These are phyloP conservation scores for Zaprionus obscuricornis DNA, from an alignment of 2,888 invertebrate species.

Conservation along the genomic window DNA sequence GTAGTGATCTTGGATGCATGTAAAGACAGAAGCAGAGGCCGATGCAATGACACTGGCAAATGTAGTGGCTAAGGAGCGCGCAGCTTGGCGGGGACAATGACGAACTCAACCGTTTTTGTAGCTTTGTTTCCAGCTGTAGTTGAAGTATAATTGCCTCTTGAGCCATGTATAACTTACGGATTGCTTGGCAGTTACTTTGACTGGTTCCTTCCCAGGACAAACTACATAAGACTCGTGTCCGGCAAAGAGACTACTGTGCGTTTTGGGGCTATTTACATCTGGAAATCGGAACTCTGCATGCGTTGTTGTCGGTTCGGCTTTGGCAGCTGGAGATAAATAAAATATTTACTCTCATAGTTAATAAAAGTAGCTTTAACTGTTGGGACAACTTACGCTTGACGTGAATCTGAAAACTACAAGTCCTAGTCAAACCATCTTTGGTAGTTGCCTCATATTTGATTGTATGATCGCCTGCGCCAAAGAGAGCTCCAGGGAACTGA, in stretches of 20 bases:
- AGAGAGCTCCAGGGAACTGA: constrained; percentile 86
- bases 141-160: too few relatives aligned
- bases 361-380: background rate
- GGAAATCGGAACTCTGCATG: constrained; percentile 18
- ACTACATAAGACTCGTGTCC: constrained; percentile 81
- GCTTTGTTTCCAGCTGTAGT: too few relatives aligned
- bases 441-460: constrained; percentile 87
- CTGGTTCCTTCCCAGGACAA: constrained; percentile 80
- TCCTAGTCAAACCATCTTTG: constrained; percentile 86
- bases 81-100: too few relatives aligned
- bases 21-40: too few relatives aligned
- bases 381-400: constrained; percentile 84
- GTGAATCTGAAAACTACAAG: constrained; percentile 87
- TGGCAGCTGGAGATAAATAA: constrained; percentile 33
- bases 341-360: too few relatives aligned
- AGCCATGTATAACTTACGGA: constrained; percentile 81
- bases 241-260: constrained; percentile 21
- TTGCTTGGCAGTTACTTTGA: constrained; percentile 79
- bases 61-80: background rate
- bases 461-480: constrained; percentile 86
- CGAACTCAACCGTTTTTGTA: too few relatives aligned
- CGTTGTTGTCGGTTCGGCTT: constrained; percentile 2
- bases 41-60: too few relatives aligned
- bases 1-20: constrained; percentile 37
- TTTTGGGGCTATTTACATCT: constrained; percentile 35